Percentiles rank a stretch among this genome's conserved stretches.
These are phyloP conservation scores for Ormia ochracea DNA, from an alignment of 2,888 invertebrate species.

Conservation along the genomic window DNA sequence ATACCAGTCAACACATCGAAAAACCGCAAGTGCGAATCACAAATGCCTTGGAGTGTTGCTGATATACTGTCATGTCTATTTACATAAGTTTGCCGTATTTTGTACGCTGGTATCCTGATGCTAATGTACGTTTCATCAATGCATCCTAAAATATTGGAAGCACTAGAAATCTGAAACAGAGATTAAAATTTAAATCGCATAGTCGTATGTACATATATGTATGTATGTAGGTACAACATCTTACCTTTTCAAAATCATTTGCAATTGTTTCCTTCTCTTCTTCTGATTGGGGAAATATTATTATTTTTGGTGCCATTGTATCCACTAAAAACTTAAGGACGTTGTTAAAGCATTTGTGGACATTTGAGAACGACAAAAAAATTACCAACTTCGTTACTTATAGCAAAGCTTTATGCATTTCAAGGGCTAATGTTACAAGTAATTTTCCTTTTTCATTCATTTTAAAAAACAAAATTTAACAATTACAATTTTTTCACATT, in stretches of 20 bases:
- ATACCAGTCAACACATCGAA: constrained; percentile 67
- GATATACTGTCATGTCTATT: constrained; percentile 64
- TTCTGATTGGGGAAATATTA: not conserved
- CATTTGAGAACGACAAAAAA: too few species aligned
- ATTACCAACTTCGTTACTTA: too few species aligned
- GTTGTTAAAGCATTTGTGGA: too few species aligned
- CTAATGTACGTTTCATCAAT: constrained; percentile 44
- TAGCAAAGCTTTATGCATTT: too few species aligned
- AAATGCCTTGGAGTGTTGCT: constrained; percentile 69
- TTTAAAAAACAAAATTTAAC: too few species aligned
- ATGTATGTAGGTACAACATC: not conserved
- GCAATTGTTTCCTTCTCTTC: constrained; percentile 24
- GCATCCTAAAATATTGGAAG: constrained; percentile 35
- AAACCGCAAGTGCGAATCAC: constrained; percentile 65
- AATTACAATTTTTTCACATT: too few species aligned
- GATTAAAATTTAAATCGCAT: not conserved
- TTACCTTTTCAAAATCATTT: constrained; percentile 18
- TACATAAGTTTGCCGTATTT: constrained; percentile 69
- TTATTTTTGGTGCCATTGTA: not conserved
- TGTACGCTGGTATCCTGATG: constrained; percentile 54
- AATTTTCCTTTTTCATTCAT: too few species aligned
- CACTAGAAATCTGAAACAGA: constrained; percentile 15
- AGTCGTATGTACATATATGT: not conserved
- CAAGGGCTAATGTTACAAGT: too few species aligned
- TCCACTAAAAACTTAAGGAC: too few species aligned